A percentile compares a stretch with the other conserved stretches of the same genome.
Evolutionary conservation across 2,888 invertebrate species (phyloP).

Genomic region (Gerosis bhagava): DNA sequence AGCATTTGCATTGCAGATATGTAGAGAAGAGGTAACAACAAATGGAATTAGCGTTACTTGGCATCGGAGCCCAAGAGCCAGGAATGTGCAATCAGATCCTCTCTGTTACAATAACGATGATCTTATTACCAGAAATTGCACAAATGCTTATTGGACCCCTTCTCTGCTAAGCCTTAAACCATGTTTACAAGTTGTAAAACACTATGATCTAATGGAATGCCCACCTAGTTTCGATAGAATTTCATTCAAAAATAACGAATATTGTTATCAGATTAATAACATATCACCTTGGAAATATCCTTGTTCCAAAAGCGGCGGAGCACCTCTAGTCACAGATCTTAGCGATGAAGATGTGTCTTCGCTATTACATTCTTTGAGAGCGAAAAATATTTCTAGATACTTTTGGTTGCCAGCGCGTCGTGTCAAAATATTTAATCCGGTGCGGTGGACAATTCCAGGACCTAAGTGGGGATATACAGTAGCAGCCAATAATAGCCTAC

Average conservation of each 20-base stretch:
- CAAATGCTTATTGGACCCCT: slow-evolving; percentile 55
- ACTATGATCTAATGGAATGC: slow-evolving; percentile 52
- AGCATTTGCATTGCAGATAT: slow-evolving; percentile 47
- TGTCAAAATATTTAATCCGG: slow-evolving; percentile 59
- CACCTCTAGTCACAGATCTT: slow-evolving; percentile 63
- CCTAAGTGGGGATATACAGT: slow-evolving; percentile 59
- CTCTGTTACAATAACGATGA: slow-evolving; percentile 52
- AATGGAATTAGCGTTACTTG: slow-evolving; percentile 57
- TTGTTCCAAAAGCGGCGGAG: slow-evolving; percentile 64
- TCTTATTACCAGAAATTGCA: slow-evolving; percentile 57
- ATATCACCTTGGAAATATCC: slow-evolving; percentile 59
- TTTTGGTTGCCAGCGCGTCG: slow-evolving; percentile 78
- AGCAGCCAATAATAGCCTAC: slow-evolving; percentile 39
- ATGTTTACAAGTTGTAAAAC: slow-evolving; percentile 50
- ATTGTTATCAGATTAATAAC: slow-evolving; percentile 58
- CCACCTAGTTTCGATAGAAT: slow-evolving; percentile 60
- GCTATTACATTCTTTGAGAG: slow-evolving; percentile 52
- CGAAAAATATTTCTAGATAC: slow-evolving; percentile 45
- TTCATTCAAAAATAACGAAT: slow-evolving; percentile 49
- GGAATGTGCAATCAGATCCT: slow-evolving; percentile 55
- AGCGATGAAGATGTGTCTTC: slow-evolving; percentile 45
- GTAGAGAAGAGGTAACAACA: slow-evolving; percentile 54
- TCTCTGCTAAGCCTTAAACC: slow-evolving; percentile 44
- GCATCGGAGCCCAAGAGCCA: slow-evolving; percentile 47
- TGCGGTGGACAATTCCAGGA: slow-evolving; percentile 75